Base-by-base conservation (phyloP, 2,113 vertebrate species). In the Cheilinus undulatus region DNA sequence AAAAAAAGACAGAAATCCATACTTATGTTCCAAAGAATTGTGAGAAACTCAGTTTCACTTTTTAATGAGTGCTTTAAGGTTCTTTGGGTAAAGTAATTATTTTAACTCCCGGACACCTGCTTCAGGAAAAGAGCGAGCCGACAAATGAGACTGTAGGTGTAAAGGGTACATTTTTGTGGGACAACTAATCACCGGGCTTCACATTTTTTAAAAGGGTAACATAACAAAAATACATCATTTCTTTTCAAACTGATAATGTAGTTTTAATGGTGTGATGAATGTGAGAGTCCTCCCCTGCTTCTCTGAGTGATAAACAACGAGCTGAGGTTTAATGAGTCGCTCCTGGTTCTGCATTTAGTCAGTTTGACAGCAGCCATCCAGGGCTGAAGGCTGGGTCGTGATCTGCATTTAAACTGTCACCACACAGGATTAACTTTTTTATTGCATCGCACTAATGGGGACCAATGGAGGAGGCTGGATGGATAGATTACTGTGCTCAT, bases 351-450 rank as follows among this genome's bases (percentile, higher is more conserved):
- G 62, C 62, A 54, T 76, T 71, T 27, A 72, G 40, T 69, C 0
- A 3, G 48, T 6, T n/a, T 76, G 57, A 84, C 76, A 60, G 51
- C 19, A 53, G 40, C 46, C 1, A 23, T 42, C 14, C 0, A 24
- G 28, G 36, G 56, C 23, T 15, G 72, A 65, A 64, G 58, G 72
- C 7, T 2, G 34, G 34, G 27, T 67, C 48, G 43, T 69, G 68
- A 59, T 69, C 48, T 46, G 49, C 67, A 40, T 80, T 76, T 54
- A 69, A 64, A 64, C 27, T 60, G 40, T 76, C 71, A 19, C 0
- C 24, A 26, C 42, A 9, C 17, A 45, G 7, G 50, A 34, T 66
- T 23, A 83, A 57, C 22, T 24, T 58, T 70, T 56, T 62, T 34
- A 10, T 34, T 42, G 20, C 57, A 20, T 22, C 3, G 2, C 26